phyloP scores from a whole-genome alignment of 1,140 invertebrate species.

The Sminthurides bifidus region DNA sequence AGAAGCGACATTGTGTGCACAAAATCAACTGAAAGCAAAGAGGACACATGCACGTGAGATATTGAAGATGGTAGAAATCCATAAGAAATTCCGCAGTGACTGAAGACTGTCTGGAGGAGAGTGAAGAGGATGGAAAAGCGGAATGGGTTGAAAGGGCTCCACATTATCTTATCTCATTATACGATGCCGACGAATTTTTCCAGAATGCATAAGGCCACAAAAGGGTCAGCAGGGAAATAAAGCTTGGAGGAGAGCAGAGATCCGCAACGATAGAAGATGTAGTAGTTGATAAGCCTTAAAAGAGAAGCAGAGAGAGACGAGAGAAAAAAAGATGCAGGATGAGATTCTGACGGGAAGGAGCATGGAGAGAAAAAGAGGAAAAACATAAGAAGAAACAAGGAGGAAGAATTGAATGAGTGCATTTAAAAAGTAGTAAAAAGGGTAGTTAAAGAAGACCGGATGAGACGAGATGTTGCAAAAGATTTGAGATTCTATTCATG shows the following conservation, averaged over 20 bases:
- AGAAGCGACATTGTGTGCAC: too few species aligned
- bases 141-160: not conserved
- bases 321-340: slow-evolving; percentile 4
- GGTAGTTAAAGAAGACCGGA: too few species aligned
- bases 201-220: not conserved
- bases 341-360: slow-evolving; percentile 8
- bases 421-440: too few species aligned
- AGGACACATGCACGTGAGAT: too few species aligned
- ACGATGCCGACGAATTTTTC: not conserved
- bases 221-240: not conserved
- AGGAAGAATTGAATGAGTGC: too few species aligned
- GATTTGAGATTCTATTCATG: too few species aligned
- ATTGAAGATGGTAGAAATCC: too few species aligned
- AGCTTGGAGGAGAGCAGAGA: not conserved
- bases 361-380: not conserved
- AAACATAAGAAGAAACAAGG: not conserved
- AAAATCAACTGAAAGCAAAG: too few species aligned
- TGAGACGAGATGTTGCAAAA: too few species aligned
- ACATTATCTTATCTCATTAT: slow-evolving; percentile 7
- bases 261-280: not conserved
- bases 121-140: slow-evolving; percentile 1
- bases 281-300: not conserved
- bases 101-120: slow-evolving; percentile 2
- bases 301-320: not conserved
- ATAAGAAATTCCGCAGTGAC: too few species aligned